A percentile compares a stretch with the other conserved stretches of the same genome.
These are phyloP conservation scores for Dicaeum eximium DNA, from an alignment of 2,113 vertebrate genomes.

Conservation along the genomic window DNA sequence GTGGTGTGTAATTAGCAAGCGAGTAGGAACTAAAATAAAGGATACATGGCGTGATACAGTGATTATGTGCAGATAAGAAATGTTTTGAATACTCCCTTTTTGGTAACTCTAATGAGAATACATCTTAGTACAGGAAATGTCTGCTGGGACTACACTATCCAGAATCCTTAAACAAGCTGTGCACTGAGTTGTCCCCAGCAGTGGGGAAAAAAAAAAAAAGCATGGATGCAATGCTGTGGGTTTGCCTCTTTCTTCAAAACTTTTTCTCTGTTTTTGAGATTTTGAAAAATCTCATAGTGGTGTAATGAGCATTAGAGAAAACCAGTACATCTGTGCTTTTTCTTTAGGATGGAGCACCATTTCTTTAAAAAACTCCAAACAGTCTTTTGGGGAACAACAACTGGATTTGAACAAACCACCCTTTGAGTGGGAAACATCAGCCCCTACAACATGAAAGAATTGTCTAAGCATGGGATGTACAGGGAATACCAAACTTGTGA, in stretches of 20 bases:
- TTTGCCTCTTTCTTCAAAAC: background rate
- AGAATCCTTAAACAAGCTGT: conserved; percentile 41
- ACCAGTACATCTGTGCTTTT: background rate
- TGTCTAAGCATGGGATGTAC: background rate
- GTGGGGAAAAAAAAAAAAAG: background rate
- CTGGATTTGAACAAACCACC: background rate
- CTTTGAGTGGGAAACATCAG: background rate
- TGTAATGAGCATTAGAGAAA: background rate
- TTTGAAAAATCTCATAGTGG: background rate
- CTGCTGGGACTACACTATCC: conserved; percentile 26
- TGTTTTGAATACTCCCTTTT: conserved; percentile 47
- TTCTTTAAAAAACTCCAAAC: background rate
- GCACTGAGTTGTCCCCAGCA: background rate
- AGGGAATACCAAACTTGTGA: background rate
- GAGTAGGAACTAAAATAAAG: conserved; percentile 53
- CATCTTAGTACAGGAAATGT: conserved; percentile 28
- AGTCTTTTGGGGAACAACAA: background rate
- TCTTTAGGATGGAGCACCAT: background rate
- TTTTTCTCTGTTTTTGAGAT: too few species aligned
- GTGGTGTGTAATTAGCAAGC: conserved; percentile 63
- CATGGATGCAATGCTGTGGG: background rate
- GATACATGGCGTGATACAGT: conserved; percentile 35
- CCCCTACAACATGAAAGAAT: background rate
- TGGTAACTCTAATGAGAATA: conserved; percentile 47
- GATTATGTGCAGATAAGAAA: conserved; percentile 59